Base-by-base conservation (phyloP, 1,140 invertebrate genomes). In the Tribolium madens region DNA sequence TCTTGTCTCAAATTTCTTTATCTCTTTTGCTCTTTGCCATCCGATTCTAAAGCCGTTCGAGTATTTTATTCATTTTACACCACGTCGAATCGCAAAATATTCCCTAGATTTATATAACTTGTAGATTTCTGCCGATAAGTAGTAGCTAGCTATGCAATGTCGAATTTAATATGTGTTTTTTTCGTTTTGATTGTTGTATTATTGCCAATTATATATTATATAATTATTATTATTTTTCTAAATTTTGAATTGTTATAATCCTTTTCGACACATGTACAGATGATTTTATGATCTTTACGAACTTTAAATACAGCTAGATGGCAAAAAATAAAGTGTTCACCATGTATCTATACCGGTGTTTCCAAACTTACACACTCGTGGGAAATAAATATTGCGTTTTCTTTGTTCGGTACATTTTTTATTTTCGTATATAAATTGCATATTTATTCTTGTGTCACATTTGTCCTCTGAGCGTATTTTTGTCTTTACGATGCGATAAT, bases 1-100 rank as follows among this genome's bases (percentile, higher is more conserved):
- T 83, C 79, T 82, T 82, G 79, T 80, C 78, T 83, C 79, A 79
- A 82, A 83, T 83, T 81, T 82, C 79, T 81, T 83, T 82, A 81
- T 82, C 77, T 81, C 76, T 76, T 82, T 79, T 80, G 57, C 78
- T 80, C 75, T 78, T 82, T 81, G 50, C 76, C 76, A 77, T 82
- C 52, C 75, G 78, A 80, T 78, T 75, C 74, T 76, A 73, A 78
- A 83, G 79, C 76, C 81, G 69, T 76, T 79, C 76, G 78, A 75
- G 74, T 79, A 81, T 81, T 81, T 82, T 82, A 82, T 83, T 83
- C 79, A 81, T 81, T 83, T 81, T 79, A 78, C 79, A 78, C 76
- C 47, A 81, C 78, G 64, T 64, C 78, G 79, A 81, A 76, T 64
- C 57, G 57, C 57, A 64, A 64, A 64, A 64, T 64, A 72, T 79